Evolutionary conservation across 1,140 invertebrate species (phyloP), one percentile per base, ranked within the genome.

Genomic region (Globodera rostochiensis): DNA sequence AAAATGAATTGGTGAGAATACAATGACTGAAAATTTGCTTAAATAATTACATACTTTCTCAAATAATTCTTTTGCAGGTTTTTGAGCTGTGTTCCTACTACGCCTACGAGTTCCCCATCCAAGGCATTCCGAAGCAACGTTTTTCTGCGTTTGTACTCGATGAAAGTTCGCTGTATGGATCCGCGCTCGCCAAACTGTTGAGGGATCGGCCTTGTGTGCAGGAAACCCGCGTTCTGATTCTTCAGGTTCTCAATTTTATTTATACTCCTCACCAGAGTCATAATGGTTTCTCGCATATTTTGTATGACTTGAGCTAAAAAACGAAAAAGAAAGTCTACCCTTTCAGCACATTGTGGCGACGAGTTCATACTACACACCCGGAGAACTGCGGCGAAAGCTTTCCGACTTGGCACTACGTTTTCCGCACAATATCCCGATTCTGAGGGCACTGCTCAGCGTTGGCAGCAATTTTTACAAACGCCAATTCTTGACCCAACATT

Each of bases 261-360:
- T 19, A 3, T 49, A 19, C 5, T 8, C 57, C 0, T 13, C 60
- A 66, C 3, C 2, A 3, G 3, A 66, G n/a, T 15, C 13, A 66
- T 66, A 13, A 66, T 66, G 60, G 60, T 66, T 66, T 15, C 21
- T 66, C 13, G 13, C 60, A 21, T 15, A 1, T 2, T 66, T 21
- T 15, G 13, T 66, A 66, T 66, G n/a, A 66, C 60, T 66, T 66
- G 60, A 15, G n/a, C 60, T 66, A 66, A 66, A 66, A 66, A 13
- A 66, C 13, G 13, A 66, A 66, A 3, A 21, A 66, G 13, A 66
- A 66, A 66, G 60, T 15, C 60, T 21, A 66, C 70, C 25, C 45
- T 78, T 45, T 64, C 45, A 78, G 77, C 77, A 78, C 49, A 78
- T 78, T 36, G 49, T 70, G 21, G 19, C 25, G n/a, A 78, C 77